Conservation (phyloP, 1,140 invertebrate genomes). For the Musca domestica region DNA sequence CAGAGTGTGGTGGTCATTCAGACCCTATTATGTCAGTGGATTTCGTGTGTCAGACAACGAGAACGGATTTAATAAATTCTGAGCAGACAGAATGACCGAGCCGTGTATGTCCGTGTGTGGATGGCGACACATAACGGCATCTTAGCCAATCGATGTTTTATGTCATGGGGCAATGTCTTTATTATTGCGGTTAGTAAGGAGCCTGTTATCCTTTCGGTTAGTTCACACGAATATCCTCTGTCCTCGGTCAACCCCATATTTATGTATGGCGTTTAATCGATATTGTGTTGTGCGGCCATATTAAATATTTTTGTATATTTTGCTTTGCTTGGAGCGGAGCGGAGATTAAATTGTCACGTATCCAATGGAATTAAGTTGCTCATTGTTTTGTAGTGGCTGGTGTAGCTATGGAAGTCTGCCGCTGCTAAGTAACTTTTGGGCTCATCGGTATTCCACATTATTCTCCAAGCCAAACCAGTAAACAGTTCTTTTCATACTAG, state of each 20-base stretch:
- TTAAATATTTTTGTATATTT: neutral
- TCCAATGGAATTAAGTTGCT: conserved; percentile 13
- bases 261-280: too few relatives aligned
- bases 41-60: neutral
- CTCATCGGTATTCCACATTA: too few relatives aligned
- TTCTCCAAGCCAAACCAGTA: too few relatives aligned
- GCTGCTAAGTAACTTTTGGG: too few relatives aligned
- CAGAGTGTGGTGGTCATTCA: too few relatives aligned
- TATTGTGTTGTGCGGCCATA: neutral
- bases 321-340: conserved; percentile 1
- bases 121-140: neutral
- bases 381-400: neutral
- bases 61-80: conserved; percentile 3
- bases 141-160: too few relatives aligned
- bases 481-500: neutral
- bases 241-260: too few relatives aligned
- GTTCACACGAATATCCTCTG: neutral
- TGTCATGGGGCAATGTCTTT: neutral
- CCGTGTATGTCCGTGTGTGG: neutral
- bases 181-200: conserved; percentile 5
- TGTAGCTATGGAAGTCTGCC: too few relatives aligned
- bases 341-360: conserved; percentile 19
- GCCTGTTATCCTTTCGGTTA: neutral
- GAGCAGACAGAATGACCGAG: conserved; percentile 1
- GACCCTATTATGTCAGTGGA: neutral